These are phyloP conservation scores for Magallana nippona DNA, from an alignment of 2,888 invertebrate species.

Conservation along the genomic window DNA sequence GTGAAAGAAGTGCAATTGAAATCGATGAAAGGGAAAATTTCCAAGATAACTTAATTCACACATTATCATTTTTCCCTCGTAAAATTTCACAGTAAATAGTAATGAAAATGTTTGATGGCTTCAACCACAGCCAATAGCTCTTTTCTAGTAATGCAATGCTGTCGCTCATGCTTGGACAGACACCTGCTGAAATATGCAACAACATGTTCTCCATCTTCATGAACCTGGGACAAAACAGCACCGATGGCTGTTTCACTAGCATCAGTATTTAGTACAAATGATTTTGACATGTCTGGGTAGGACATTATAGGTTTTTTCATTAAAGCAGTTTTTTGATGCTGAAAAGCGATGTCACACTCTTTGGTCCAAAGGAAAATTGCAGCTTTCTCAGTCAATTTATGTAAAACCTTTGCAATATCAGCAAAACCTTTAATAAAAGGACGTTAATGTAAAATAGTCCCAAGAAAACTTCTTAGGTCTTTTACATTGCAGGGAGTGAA, in stretches of 20 bases:
- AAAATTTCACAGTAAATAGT: no score
- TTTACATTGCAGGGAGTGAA: background rate
- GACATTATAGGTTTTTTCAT: conserved; percentile 39
- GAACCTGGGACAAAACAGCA: conserved; percentile 50
- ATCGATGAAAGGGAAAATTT: no score
- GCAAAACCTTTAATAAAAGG: conserved; percentile 34
- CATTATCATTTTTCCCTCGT: no score
- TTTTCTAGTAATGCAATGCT: conserved; percentile 39
- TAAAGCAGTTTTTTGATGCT: conserved; percentile 31
- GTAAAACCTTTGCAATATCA: conserved; percentile 21
- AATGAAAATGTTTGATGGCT: conserved; percentile 34
- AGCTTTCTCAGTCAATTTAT: background rate
- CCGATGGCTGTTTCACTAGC: conserved; percentile 48
- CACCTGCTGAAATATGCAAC: conserved; percentile 51
- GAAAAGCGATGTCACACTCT: background rate
- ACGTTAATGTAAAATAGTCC: conserved; percentile 2
- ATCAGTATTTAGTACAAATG: conserved; percentile 51
- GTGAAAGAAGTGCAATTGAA: no score
- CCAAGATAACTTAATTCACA: no score
- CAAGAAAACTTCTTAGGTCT: conserved; percentile 36
- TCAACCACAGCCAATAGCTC: conserved; percentile 36
- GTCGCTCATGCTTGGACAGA: conserved; percentile 48
- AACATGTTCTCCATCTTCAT: conserved; percentile 45
- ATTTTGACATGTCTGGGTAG: conserved; percentile 43
- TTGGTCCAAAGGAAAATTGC: conserved; percentile 31